Evolutionary conservation across 2,113 vertebrate species (phyloP).

Genomic region (Anhinga anhinga): DNA sequence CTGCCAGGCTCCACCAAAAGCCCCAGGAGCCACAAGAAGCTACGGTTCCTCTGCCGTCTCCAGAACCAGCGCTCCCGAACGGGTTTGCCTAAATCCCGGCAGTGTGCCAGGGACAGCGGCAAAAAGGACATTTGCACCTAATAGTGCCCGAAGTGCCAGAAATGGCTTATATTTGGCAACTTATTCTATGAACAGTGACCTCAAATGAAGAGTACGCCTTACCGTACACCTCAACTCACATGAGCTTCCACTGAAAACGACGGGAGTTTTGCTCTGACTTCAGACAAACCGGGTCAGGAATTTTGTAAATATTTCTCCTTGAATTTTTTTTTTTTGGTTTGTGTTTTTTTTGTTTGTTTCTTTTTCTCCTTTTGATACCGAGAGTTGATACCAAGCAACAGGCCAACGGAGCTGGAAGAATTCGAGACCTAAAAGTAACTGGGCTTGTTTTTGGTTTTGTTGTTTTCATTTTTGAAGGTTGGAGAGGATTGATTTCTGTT

Average conservation of each 20-base stretch:
- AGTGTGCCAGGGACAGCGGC: accelerated
- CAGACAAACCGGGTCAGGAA: background rate
- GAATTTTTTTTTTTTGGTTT: background rate
- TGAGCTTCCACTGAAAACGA: background rate
- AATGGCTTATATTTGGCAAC: background rate
- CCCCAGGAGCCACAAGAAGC: accelerated
- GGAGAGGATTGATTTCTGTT: slow-evolving; percentile 47
- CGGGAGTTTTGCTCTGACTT: background rate
- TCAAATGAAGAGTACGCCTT: background rate
- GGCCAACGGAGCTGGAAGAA: background rate
- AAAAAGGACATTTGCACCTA: background rate
- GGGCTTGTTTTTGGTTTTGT: background rate
- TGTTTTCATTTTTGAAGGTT: slow-evolving; percentile 30
- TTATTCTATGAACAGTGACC: background rate
- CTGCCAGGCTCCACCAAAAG: background rate
- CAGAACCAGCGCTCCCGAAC: background rate
- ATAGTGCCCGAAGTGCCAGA: background rate
- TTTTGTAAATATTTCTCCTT: background rate
- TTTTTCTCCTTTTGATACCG: background rate
- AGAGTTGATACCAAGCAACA: background rate
- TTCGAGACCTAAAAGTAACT: background rate
- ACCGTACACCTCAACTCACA: background rate
- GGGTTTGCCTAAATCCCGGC: background rate
- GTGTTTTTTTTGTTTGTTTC: background rate
- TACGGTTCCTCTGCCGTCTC: accelerated